Evolutionary conservation across 2,888 invertebrate species (phyloP).

Genomic region (Heliconius ismenius): DNA sequence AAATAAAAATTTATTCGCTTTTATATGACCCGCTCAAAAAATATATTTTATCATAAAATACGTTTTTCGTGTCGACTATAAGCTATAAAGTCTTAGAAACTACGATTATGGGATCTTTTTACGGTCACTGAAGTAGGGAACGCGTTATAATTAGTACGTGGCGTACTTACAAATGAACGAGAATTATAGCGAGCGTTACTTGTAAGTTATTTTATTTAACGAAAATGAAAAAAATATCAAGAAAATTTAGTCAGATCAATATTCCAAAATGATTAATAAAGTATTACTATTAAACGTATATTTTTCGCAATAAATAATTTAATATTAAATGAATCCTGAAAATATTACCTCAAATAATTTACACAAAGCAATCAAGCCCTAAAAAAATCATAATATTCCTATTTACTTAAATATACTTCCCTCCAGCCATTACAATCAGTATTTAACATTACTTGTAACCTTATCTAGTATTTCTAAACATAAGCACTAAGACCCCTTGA

Average conservation of each 20-base stretch:
- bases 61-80: conserved; percentile 35
- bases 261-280: neutral
- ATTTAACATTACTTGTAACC: conserved; percentile 70
- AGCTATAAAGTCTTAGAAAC: conserved; percentile 37
- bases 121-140: conserved; percentile 34
- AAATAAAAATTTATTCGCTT: neutral
- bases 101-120: conserved; percentile 36
- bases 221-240: neutral
- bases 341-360: neutral
- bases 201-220: neutral
- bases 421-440: conserved; percentile 74
- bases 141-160: conserved; percentile 40
- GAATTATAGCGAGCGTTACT: conserved; percentile 21
- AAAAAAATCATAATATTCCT: conserved; percentile 41
- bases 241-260: neutral
- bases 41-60: conserved; percentile 25
- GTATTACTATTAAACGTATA: neutral
- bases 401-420: conserved; percentile 74
- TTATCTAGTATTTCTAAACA: conserved; percentile 53
- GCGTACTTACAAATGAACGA: conserved; percentile 39
- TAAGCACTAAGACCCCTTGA: conserved; percentile 46
- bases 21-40: neutral
- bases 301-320: neutral
- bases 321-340: neutral
- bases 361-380: neutral